Conservation (phyloP, 2,113 vertebrate genomes). For the Anoura caudifer region DNA sequence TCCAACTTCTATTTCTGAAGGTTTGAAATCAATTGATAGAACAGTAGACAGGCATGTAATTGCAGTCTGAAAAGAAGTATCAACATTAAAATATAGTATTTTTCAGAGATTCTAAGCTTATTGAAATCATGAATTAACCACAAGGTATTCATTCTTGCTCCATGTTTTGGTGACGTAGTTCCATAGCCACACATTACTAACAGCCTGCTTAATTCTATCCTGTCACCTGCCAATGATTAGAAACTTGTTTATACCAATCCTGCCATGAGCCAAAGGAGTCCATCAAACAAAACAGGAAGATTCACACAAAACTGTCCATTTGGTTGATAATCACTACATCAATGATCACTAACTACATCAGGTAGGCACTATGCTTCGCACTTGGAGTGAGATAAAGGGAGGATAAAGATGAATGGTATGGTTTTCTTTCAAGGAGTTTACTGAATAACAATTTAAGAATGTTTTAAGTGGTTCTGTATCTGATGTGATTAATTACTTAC, state of each 20-base stretch:
- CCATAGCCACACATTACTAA: background rate
- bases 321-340: background rate
- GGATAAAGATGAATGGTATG: background rate
- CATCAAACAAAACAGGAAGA: background rate
- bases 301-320: background rate
- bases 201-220: background rate
- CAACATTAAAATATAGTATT: background rate
- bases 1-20: constrained; percentile 96
- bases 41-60: constrained; percentile 97
- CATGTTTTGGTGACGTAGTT: background rate
- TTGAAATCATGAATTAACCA: constrained; percentile 23
- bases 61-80: constrained; percentile 86
- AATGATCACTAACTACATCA: no score
- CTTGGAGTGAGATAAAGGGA: background rate
- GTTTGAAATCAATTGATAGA: constrained; percentile 97
- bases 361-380: background rate
- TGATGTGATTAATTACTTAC: background rate
- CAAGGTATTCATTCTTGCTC: background rate
- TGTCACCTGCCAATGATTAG: background rate
- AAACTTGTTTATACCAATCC: background rate
- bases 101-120: constrained; percentile 23
- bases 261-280: background rate
- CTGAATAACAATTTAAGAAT: constrained; percentile 7
- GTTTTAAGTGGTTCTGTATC: background rate
- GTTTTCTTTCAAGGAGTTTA: background rate